Evolutionary conservation across 2,113 vertebrate genomes (phyloP).

Genomic region (Trogon melanurus): DNA sequence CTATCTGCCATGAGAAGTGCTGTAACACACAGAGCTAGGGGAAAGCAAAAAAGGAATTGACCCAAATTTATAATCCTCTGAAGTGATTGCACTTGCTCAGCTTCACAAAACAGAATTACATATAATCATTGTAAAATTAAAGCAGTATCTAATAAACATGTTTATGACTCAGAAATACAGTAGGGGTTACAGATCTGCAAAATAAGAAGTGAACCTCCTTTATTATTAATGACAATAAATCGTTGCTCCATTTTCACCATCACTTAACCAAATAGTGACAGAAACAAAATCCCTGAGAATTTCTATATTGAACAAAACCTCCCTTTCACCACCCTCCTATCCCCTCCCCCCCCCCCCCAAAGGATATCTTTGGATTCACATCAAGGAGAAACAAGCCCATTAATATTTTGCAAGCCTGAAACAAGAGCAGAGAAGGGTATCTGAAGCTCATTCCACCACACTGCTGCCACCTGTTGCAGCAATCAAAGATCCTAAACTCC

Average conservation of each 20-base stretch:
- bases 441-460: neutral
- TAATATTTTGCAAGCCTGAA: neutral
- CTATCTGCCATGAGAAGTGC: neutral
- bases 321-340: neutral
- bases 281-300: neutral
- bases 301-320: neutral
- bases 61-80: neutral
- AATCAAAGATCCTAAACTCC: neutral
- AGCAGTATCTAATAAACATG: neutral
- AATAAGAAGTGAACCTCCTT: neutral
- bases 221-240: neutral
- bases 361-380: neutral
- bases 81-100: neutral
- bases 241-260: neutral
- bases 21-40: neutral
- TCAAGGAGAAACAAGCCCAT: neutral
- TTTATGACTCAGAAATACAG: neutral
- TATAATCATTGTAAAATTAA: neutral
- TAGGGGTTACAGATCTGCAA: neutral
- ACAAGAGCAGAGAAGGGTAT: neutral
- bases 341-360: rapidly evolving
- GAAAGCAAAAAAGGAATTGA: neutral
- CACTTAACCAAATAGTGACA: neutral
- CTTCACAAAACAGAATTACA: neutral
- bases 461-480: neutral